Percentiles rank a stretch among this genome's conserved stretches.
Evolutionary conservation across 2,888 invertebrate species (phyloP).

Genomic region (Macrosiphum euphorbiae): DNA sequence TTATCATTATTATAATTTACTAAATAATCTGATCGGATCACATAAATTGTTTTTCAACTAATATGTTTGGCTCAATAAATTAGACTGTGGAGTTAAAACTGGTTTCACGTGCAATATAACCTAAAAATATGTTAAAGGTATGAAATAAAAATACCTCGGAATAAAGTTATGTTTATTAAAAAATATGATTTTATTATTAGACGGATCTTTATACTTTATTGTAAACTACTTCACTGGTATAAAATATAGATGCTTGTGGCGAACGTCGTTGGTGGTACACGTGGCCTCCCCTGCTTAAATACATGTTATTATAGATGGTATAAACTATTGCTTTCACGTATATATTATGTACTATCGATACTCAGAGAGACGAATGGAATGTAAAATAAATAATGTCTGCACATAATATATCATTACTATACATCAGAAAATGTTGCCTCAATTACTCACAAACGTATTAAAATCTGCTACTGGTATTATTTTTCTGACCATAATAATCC

Average conservation of each 20-base stretch:
- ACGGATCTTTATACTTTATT: constrained; percentile 13
- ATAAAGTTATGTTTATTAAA: constrained; percentile 14
- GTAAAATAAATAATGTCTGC: constrained; percentile 44
- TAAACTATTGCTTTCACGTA: neutral
- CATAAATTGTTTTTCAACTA: neutral
- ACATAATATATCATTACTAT: neutral
- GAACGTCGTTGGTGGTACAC: constrained; percentile 60
- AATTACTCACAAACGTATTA: neutral
- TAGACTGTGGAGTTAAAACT: neutral
- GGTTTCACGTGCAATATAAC: constrained; percentile 24
- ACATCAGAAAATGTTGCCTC: neutral
- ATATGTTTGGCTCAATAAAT: neutral
- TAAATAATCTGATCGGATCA: neutral
- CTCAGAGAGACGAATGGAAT: constrained; percentile 20
- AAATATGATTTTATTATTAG: constrained; percentile 26
- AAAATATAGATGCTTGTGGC: constrained; percentile 48
- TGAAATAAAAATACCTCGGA: neutral
- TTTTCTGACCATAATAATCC: neutral
- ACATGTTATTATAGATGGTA: constrained; percentile 44
- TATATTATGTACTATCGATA: constrained; percentile 36
- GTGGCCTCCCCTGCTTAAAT: constrained; percentile 11
- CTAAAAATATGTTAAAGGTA: neutral
- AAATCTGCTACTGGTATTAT: constrained; percentile 13
- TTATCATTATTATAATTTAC: neutral
- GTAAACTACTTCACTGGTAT: constrained; percentile 16